Evolutionary conservation across 2,888 invertebrate genomes (phyloP), one percentile per base, ranked within the genome.

Genomic region (Germaria angustata): DNA sequence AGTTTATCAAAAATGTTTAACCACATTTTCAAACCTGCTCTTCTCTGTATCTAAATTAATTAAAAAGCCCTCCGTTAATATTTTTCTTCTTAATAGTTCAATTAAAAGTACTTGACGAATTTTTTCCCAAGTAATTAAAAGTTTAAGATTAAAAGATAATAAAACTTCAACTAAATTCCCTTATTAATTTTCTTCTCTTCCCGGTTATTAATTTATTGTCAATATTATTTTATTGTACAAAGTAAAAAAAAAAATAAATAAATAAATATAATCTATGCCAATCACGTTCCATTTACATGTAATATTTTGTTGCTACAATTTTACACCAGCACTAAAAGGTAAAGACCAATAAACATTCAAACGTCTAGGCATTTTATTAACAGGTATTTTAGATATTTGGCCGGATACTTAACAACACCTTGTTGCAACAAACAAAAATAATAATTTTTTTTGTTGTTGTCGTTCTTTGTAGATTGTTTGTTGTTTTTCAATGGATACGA

Each of bases 371-470:
- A 57, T 66, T 57, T 57, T 66, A 20, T 59, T 49, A 68, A 39
- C 49, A 32, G 49, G 39, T 59, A 17, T 32, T 32, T 20, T 32
- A 49, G 66, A 39, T 32, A 51, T 36, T 66, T 68, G 36, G 59
- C 76, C 66, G 76, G 66, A 76, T 68, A 76, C 49, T 49, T 20
- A 59, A 68, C 59, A 49, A 41, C 3, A 28, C 4, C 28, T 68
- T 4, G n/a, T 11, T 20, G 41, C 5, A 39, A 11, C 28, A 20
- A 8, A 17, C 28, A 49, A 51, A 20, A 39, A 41, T 49, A 22
- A 55, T 53, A 46, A 51, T 59, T 69, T 44, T 69, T 69, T 28
- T 8, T 20, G 15, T 32, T 20, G 17, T 34, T 32, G n/a, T 46
- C 24, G n/a, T 41, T 41, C 32, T 44, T 9, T n/a, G 9, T 61